A percentile compares a stretch with the other conserved stretches of the same genome.
These are phyloP conservation scores for Petrocephalus schoutedeni DNA, from an alignment of 2,797 vertebrate species.

Conservation along the genomic window DNA sequence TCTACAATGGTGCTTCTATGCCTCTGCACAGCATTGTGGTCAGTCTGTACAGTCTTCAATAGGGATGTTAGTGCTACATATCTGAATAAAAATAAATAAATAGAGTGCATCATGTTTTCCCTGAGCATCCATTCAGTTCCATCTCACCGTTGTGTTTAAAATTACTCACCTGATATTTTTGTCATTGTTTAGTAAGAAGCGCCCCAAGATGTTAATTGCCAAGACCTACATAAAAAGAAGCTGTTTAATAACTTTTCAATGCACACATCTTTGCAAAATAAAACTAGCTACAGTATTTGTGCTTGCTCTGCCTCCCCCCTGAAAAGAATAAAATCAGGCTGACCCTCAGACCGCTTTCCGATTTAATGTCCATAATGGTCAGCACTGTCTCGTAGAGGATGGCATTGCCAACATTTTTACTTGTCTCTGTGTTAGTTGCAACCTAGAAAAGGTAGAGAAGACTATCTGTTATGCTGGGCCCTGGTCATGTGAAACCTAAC, in stretches of 20 bases:
- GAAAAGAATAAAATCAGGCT: conserved; percentile 44
- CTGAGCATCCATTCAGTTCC: not conserved
- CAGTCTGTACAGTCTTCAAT: conserved; percentile 98
- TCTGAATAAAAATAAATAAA: conserved; percentile 50
- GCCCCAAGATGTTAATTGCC: conserved; percentile 97
- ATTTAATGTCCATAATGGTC: conserved; percentile 99
- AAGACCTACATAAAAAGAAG: conserved; percentile 73
- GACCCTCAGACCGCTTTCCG: conserved; percentile 95
- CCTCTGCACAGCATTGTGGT: conserved; percentile 97
- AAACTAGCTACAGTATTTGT: not conserved
- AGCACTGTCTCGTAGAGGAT: conserved; percentile 98
- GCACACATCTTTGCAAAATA: not conserved
- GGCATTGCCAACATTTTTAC: conserved; percentile 99
- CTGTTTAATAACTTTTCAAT: not conserved
- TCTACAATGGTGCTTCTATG: conserved; percentile 98
- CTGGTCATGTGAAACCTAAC: not conserved
- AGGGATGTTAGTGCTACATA: conserved; percentile 97
- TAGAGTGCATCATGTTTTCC: not conserved
- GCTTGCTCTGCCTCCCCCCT: not conserved
- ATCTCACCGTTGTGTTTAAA: not conserved
- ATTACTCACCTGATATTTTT: conserved; percentile 85
- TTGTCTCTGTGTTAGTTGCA: conserved; percentile 98
- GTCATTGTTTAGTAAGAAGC: conserved; percentile 98
- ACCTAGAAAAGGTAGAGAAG: conserved; percentile 65
- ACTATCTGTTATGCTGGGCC: not conserved